Evolutionary conservation across 2,113 vertebrate genomes (phyloP).

Genomic region (Salvator merianae): DNA sequence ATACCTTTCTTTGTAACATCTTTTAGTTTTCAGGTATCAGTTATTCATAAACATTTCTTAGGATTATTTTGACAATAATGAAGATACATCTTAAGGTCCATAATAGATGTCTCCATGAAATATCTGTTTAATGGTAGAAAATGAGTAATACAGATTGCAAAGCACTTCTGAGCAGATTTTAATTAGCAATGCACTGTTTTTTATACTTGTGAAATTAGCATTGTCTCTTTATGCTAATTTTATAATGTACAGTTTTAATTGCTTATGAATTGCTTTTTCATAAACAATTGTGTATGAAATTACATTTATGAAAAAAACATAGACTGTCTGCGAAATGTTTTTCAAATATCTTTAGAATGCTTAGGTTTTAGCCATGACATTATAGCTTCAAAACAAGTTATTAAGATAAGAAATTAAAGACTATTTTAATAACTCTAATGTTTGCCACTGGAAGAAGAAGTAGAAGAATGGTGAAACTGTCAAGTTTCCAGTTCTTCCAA

Average conservation of each 20-base stretch:
- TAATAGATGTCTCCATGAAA: background rate
- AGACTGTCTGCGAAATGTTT: background rate
- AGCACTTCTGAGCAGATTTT: background rate
- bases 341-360: background rate
- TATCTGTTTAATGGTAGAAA: background rate
- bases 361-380: background rate
- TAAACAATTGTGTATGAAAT: conserved; percentile 6
- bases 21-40: background rate
- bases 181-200: background rate
- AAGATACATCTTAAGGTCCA: background rate
- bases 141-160: background rate
- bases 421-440: background rate
- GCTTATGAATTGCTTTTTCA: background rate
- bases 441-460: background rate
- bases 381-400: background rate
- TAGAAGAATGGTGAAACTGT: background rate
- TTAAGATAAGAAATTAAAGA: conserved; percentile 9
- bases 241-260: background rate
- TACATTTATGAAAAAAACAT: conserved; percentile 5
- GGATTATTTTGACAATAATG: conserved; percentile 1
- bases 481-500: background rate
- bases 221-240: background rate
- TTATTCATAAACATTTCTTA: background rate
- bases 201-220: conserved; percentile 10
- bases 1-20: background rate